Base-by-base conservation (phyloP, 2,888 invertebrate genomes). In the Nemotelus pantherinus region DNA sequence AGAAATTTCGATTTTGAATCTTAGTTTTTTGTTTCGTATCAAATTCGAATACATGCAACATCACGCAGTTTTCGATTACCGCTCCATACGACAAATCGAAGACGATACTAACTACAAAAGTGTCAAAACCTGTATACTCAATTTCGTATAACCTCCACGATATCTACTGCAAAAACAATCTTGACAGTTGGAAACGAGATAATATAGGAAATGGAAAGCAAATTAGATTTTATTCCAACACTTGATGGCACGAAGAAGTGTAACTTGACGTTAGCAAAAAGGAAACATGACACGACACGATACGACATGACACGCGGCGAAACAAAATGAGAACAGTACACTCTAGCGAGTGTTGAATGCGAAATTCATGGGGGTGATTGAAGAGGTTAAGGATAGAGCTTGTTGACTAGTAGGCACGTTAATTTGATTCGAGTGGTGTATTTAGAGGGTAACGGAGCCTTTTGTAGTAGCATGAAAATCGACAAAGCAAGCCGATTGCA, bases 211-310 rank as follows among this genome's bases (percentile, higher is more conserved):
- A 50, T 50, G 67, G 50, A 48, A 68, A 68, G 67, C 67, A 68
- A 68, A 68, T 68, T 48, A 48, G 67, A 68, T 68, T 68, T 68
- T 68, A 68, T 50, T 68, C 50, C 67, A 39, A 68, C 67, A 25
- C 67, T 68, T 68, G 47, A 68, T 68, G 50, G 67, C 50, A 68
- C 67, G 48, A 50, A 68, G 50, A 68, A 68, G 67, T 68, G 50
- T 5, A n/a, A 50, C 25, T 25, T 39, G 50, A 25, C 50, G 67
- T 68, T 44, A 25, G 25, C 41, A 50, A 68, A 68, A 50, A 41
- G 5, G 48, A 68, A n/a, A 50, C 50, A 7, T 3, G 25, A 1
- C 25, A 25, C 25, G 25, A 25, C 25, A 25, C 25, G 25, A 25
- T 25, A 25, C 25, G 25, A 25, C 25, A 25, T 25, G 25, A 25